A percentile compares a stretch with the other conserved stretches of the same genome.
phyloP scores from a whole-genome alignment of 2,888 invertebrate species.

The Lasioglossum villosulum region DNA sequence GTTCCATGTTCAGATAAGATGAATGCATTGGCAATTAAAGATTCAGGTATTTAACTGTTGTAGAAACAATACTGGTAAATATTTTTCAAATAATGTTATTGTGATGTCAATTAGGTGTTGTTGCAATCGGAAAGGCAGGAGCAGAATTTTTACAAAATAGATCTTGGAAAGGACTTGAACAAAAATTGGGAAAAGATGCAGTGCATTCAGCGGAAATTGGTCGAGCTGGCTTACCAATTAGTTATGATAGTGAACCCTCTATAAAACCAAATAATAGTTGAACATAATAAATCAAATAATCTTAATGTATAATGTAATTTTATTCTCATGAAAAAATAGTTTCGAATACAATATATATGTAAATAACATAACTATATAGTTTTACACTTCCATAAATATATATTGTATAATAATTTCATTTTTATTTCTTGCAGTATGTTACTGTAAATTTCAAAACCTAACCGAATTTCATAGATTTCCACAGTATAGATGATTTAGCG shows the following conservation, averaged over 20 bases:
- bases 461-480: not conserved
- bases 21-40: constrained; percentile 71
- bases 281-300: constrained; percentile 52
- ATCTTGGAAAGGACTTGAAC: constrained; percentile 95
- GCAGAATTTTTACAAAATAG: constrained; percentile 88
- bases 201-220: constrained; percentile 90
- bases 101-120: constrained; percentile 72
- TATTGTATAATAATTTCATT: not conserved
- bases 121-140: constrained; percentile 86
- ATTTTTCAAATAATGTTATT: constrained; percentile 21
- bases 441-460: not conserved
- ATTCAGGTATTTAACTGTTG: constrained; percentile 61
- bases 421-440: constrained; percentile 6
- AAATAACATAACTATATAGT: not conserved
- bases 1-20: constrained; percentile 80
- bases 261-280: constrained; percentile 18
- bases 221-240: constrained; percentile 90
- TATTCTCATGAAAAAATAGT: not conserved
- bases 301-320: not conserved
- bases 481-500: no score
- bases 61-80: constrained; percentile 42
- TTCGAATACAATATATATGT: constrained; percentile 1
- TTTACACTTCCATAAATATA: not conserved
- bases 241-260: constrained; percentile 87
- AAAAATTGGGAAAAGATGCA: constrained; percentile 90